Conservation (phyloP, 2,888 invertebrate genomes). For the Drosophila anomalata region DNA sequence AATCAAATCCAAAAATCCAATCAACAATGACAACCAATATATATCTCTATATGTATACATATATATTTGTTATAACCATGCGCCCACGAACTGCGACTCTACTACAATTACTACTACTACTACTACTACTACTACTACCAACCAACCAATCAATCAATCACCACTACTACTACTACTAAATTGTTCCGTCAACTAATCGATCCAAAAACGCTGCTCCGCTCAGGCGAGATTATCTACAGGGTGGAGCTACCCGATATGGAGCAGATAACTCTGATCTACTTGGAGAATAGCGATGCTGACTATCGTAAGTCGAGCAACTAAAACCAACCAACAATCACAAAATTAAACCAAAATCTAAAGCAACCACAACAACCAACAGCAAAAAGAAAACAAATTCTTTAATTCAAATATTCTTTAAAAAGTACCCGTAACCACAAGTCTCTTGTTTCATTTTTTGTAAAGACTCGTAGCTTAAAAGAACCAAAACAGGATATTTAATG, state of each 20-base stretch:
- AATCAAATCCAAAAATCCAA: slow-evolving; percentile 25
- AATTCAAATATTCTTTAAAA: slow-evolving; percentile 32
- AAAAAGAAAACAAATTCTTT: slow-evolving; percentile 45
- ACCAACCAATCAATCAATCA: slow-evolving; percentile 32
- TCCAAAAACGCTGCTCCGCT: slow-evolving; percentile 57
- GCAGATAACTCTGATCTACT: slow-evolving; percentile 96
- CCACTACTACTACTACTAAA: slow-evolving; percentile 29
- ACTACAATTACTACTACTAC: slow-evolving; percentile 15
- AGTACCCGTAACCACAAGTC: neutral
- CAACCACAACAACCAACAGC: slow-evolving; percentile 58
- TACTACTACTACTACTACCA: slow-evolving; percentile 5
- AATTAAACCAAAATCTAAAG: slow-evolving; percentile 54
- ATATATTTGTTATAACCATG: slow-evolving; percentile 50
- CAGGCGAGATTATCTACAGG: slow-evolving; percentile 96
- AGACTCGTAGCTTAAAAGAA: neutral
- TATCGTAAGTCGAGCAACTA: slow-evolving; percentile 85
- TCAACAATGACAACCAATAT: slow-evolving; percentile 34
- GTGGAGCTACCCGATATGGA: slow-evolving; percentile 97
- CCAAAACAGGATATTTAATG: slow-evolving; percentile 43
- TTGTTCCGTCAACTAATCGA: slow-evolving; percentile 48
- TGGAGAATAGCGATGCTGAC: slow-evolving; percentile 90
- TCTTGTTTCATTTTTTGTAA: slow-evolving; percentile 34
- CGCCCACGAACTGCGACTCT: slow-evolving; percentile 44
- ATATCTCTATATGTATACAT: slow-evolving; percentile 42
- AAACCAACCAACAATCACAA: slow-evolving; percentile 49